These are phyloP conservation scores for Indicator indicator DNA, from an alignment of 2,113 vertebrate genomes.

Conservation along the genomic window DNA sequence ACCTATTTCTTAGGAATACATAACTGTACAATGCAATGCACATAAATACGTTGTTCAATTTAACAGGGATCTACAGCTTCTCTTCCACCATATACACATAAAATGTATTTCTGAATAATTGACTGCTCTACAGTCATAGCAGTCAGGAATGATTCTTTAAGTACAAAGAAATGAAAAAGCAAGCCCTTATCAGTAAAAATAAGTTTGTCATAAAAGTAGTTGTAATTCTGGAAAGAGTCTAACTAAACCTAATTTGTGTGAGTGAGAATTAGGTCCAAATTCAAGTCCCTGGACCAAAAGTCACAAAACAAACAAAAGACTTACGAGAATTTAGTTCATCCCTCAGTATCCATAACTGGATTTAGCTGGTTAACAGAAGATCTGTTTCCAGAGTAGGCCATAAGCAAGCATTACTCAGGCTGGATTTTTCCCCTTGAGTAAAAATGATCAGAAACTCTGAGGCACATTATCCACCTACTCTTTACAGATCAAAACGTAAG, in stretches of 20 bases:
- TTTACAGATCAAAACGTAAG: constrained; percentile 66
- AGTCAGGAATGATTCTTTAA: background rate
- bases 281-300: background rate
- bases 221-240: background rate
- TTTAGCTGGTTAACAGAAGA: background rate
- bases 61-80: background rate
- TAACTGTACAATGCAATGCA: constrained; percentile 2
- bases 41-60: constrained; percentile 19
- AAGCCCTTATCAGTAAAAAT: background rate
- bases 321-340: background rate
- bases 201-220: background rate
- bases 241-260: background rate
- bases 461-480: constrained; percentile 44
- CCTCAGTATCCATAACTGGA: background rate
- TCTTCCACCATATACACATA: background rate
- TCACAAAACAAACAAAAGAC: background rate
- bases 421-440: constrained; percentile 20
- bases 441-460: constrained; percentile 47
- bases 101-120: background rate
- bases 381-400: background rate
- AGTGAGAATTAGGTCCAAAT: background rate
- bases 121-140: background rate
- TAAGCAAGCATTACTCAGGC: background rate
- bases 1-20: constrained; percentile 58
- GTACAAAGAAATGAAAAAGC: background rate